Percentiles rank a stretch among this genome's conserved stretches.
These are phyloP conservation scores for Rotaria sp. DNA, from an alignment of 2,888 invertebrate species.

Conservation along the genomic window DNA sequence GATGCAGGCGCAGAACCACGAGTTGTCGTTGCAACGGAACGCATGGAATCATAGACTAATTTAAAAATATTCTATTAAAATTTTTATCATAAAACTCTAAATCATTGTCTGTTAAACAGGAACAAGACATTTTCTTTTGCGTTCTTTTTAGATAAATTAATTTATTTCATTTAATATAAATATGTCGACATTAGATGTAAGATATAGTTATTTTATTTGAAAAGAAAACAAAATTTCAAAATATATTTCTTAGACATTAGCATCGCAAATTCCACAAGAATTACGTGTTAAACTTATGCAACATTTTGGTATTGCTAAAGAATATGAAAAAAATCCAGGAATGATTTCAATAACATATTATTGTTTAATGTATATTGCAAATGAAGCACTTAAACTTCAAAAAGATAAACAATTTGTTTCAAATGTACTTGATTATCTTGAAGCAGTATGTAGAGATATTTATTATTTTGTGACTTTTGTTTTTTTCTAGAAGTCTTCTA, in stretches of 20 bases:
- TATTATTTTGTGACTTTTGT: too few species aligned
- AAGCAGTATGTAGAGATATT: neutral
- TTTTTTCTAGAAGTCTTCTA: neutral
- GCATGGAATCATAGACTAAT: slow-evolving; percentile 34
- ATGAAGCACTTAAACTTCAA: neutral
- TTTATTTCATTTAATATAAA: neutral
- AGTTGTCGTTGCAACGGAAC: slow-evolving; percentile 26
- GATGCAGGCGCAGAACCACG: neutral
- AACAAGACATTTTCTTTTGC: neutral
- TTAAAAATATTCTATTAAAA: neutral
- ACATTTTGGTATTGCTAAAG: slow-evolving; percentile 10
- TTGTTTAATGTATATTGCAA: slow-evolving; percentile 20
- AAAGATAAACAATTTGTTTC: neutral
- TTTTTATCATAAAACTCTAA: neutral
- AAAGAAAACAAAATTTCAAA: neutral
- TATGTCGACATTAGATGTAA: neutral
- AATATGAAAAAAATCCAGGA: slow-evolving; percentile 17
- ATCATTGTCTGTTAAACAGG: neutral
- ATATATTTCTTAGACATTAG: neutral
- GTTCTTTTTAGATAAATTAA: neutral
- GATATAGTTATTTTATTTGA: neutral
- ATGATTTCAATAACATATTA: neutral
- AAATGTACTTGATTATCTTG: neutral
- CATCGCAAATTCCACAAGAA: neutral
- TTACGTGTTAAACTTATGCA: slow-evolving; percentile 8